Conservation (phyloP, 2,797 vertebrate species). For the Clarias laeviceps region DNA sequence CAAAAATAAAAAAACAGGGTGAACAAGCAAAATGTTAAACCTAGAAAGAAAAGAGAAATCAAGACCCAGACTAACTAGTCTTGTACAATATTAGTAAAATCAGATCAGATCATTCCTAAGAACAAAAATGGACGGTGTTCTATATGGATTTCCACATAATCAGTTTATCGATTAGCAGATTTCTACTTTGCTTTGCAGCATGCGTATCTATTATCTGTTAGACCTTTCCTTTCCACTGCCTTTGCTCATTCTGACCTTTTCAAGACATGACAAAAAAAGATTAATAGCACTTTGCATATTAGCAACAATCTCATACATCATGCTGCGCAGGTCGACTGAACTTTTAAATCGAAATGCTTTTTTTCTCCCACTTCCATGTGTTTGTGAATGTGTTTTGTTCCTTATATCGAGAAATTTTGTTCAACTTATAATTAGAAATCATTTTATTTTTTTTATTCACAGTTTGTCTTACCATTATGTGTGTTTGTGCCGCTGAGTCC, state of each 20-base stretch:
- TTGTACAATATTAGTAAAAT: neutral
- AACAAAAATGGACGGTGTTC: neutral
- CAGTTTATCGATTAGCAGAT: neutral
- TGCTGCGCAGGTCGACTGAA: slow-evolving; percentile 67
- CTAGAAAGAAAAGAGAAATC: too few relatives aligned
- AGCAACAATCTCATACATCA: slow-evolving; percentile 70
- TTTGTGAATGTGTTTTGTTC: too few relatives aligned
- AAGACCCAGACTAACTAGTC: too few relatives aligned
- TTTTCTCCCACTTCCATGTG: neutral
- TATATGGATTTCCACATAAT: neutral
- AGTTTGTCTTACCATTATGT: neutral
- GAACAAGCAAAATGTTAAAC: too few relatives aligned
- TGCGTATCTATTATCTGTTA: neutral
- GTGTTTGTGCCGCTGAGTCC: neutral
- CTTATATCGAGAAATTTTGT: too few relatives aligned
- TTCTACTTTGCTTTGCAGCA: neutral
- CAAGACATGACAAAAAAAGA: slow-evolving; percentile 68
- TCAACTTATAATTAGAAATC: too few relatives aligned
- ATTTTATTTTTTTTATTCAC: too few relatives aligned
- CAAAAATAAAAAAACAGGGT: too few relatives aligned
- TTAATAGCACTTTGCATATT: slow-evolving; percentile 74
- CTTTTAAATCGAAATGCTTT: slow-evolving; percentile 65
- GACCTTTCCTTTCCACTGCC: slow-evolving; percentile 37
- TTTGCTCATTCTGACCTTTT: slow-evolving; percentile 75
- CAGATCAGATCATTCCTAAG: neutral